phyloP scores from a whole-genome alignment of 2,888 invertebrate genomes.

The Cataglyphis altisquamis region DNA sequence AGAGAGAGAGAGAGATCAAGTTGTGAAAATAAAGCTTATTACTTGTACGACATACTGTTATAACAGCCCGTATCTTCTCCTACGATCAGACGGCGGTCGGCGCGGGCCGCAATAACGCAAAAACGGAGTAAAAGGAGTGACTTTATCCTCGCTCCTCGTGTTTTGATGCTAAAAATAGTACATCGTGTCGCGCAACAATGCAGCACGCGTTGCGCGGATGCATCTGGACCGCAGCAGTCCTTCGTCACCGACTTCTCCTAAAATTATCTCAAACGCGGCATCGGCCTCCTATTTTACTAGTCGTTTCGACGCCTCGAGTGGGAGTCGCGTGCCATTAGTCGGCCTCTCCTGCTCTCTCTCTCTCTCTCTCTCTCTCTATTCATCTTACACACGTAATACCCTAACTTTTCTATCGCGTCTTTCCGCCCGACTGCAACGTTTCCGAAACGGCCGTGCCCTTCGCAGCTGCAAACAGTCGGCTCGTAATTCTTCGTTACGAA shows the following conservation, averaged over 20 bases:
- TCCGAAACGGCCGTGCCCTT: slow-evolving; percentile 45
- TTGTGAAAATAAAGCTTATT: slow-evolving; percentile 12
- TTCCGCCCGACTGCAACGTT: slow-evolving; percentile 49
- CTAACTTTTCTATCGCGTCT: slow-evolving; percentile 42
- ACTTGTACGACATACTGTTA: not conserved
- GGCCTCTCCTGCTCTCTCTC: slow-evolving; percentile 24
- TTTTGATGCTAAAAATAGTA: slow-evolving; percentile 69
- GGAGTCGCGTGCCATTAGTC: slow-evolving; percentile 69
- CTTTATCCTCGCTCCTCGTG: slow-evolving; percentile 45
- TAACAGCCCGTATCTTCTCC: slow-evolving; percentile 1
- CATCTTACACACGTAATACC: slow-evolving; percentile 46
- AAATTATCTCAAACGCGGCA: slow-evolving; percentile 81
- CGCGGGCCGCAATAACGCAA: slow-evolving; percentile 38
- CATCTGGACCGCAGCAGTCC: slow-evolving; percentile 80
- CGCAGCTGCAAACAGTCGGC: slow-evolving; percentile 56
- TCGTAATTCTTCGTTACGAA: slow-evolving; percentile 66
- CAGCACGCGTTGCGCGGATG: slow-evolving; percentile 54
- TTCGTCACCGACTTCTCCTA: slow-evolving; percentile 70
- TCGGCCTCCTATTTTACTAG: slow-evolving; percentile 70
- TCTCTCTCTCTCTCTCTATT: slow-evolving; percentile 19
- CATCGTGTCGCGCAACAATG: slow-evolving; percentile 57
- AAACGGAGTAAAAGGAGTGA: slow-evolving; percentile 50
- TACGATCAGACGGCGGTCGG: not conserved
- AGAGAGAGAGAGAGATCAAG: not conserved
- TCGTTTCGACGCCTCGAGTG: slow-evolving; percentile 59